A percentile compares a stretch with the other conserved stretches of the same genome.
Conservation (phyloP, 2,888 invertebrate species). For the Papilio protenor region DNA sequence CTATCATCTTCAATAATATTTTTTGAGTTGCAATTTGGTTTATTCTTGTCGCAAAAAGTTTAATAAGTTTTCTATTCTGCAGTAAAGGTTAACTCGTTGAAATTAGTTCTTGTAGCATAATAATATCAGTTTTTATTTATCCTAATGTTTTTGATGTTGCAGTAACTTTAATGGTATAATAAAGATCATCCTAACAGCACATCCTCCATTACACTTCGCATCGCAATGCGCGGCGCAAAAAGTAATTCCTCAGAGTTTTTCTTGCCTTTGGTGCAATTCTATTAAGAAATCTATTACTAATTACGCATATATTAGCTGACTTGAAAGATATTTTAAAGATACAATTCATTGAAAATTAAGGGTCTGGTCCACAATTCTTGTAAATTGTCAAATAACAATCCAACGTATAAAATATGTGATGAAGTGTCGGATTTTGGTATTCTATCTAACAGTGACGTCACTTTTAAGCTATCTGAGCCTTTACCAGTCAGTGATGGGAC, state of each 20-base stretch:
- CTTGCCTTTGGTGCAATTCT: conserved; percentile 46
- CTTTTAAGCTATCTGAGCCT: too few species aligned
- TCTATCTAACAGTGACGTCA: too few species aligned
- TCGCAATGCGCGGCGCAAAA: conserved; percentile 39
- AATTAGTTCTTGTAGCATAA: neutral
- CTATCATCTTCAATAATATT: neutral
- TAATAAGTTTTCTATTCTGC: neutral
- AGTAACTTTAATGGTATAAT: conserved; percentile 36
- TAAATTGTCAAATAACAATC: too few species aligned
- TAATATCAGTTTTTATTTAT: conserved; percentile 11
- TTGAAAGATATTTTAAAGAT: neutral
- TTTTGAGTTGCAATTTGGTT: neutral
- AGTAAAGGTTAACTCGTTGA: neutral
- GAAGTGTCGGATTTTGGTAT: too few species aligned
- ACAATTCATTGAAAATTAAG: neutral
- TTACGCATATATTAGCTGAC: conserved; percentile 21
- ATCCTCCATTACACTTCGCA: conserved; percentile 41
- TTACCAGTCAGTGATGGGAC: too few species aligned
- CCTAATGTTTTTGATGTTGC: conserved; percentile 19
- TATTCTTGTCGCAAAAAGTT: neutral
- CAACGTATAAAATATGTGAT: too few species aligned
- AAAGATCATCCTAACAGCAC: conserved; percentile 33
- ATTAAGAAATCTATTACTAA: conserved; percentile 48
- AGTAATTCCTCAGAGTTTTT: conserved; percentile 45
- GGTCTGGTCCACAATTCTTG: too few species aligned